Evolutionary conservation across 2,797 vertebrate genomes (phyloP).

Genomic region (Gymnoscopelus microlampas): DNA sequence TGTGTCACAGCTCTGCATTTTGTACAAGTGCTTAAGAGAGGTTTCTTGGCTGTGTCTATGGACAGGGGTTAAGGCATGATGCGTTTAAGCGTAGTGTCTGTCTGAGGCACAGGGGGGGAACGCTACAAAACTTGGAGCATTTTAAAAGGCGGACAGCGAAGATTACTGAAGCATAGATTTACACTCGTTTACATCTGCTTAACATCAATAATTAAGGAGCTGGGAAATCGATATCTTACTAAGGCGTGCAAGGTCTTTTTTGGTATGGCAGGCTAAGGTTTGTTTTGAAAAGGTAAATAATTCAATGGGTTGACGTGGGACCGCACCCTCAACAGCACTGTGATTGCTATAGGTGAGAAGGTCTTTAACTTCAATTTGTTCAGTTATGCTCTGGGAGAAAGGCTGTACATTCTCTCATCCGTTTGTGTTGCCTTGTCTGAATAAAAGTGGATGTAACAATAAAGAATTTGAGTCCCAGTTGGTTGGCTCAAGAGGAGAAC

Average conservation of each 20-base stretch:
- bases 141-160: not conserved
- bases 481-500: too few species aligned
- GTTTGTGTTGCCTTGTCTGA: not conserved
- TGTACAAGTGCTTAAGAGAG: slow-evolving; percentile 11
- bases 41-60: slow-evolving; percentile 11
- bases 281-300: not conserved
- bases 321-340: not conserved
- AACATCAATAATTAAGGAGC: not conserved
- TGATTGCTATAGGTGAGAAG: not conserved
- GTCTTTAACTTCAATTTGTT: not conserved
- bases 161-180: not conserved
- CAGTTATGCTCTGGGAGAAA: not conserved
- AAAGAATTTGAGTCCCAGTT: too few species aligned
- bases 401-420: not conserved
- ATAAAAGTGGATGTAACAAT: not conserved
- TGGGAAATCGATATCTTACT: not conserved
- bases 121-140: not conserved
- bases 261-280: too few species aligned
- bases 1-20: not conserved
- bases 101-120: not conserved
- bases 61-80: not conserved
- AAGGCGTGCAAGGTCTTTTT: not conserved
- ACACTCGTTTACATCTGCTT: not conserved
- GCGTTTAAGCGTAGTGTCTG: too few species aligned
- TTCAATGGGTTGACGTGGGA: slow-evolving; percentile 1